Percentiles rank a stretch among this genome's conserved stretches.
phyloP scores from a whole-genome alignment of 2,797 vertebrate genomes.

The Novumbra hubbsi region DNA sequence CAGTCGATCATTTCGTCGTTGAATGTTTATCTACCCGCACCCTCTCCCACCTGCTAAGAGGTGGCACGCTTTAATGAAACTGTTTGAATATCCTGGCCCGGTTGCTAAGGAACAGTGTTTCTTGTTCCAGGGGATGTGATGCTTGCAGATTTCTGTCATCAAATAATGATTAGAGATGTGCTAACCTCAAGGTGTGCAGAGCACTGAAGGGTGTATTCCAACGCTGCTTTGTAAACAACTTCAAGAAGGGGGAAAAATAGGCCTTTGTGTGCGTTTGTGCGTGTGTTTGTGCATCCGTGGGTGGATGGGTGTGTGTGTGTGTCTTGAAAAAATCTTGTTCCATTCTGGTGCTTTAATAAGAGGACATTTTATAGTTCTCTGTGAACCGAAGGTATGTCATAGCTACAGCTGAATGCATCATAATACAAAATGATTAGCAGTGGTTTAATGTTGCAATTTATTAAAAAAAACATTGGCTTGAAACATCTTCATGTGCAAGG shows the following conservation, averaged over 20 bases:
- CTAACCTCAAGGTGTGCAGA: conserved; percentile 92
- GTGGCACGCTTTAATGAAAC: conserved; percentile 99
- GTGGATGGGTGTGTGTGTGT: not conserved
- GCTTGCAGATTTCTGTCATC: conserved; percentile 95
- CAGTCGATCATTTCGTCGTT: conserved; percentile 86
- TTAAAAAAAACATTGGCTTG: conserved; percentile 49
- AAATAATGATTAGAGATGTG: conserved; percentile 98
- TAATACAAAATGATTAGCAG: conserved; percentile 65
- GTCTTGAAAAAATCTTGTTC: conserved; percentile 16
- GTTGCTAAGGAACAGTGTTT: conserved; percentile 98
- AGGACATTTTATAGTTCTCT: conserved; percentile 16
- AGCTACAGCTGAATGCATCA: conserved; percentile 49
- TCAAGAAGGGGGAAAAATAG: conserved; percentile 32
- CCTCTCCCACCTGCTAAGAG: conserved; percentile 99
- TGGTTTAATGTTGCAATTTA: conserved; percentile 49
- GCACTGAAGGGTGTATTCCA: conserved; percentile 84
- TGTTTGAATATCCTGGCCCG: conserved; percentile 92
- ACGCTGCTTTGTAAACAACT: conserved; percentile 87
- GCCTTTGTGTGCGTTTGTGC: conserved; percentile 46
- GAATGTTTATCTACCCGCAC: conserved; percentile 98
- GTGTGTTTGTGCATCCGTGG: not conserved
- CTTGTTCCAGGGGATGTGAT: conserved; percentile 81
- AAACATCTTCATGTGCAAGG: conserved; percentile 49
- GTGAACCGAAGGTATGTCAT: conserved; percentile 30
- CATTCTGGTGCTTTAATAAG: conserved; percentile 48